Base-by-base conservation (phyloP, 2,797 vertebrate species). In the Eremophila alpestris region DNA sequence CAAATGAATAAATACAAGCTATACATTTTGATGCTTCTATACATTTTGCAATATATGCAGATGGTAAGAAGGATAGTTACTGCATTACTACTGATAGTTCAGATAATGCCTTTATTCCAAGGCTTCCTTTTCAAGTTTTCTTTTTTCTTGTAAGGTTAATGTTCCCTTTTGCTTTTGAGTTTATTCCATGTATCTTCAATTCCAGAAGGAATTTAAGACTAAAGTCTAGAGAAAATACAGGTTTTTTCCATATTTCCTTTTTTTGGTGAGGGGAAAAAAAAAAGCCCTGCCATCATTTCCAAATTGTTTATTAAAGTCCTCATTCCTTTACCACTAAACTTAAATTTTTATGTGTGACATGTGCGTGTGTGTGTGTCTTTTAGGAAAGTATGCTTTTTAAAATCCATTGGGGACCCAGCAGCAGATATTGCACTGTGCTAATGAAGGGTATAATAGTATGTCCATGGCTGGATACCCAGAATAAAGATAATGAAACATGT, bases 1-100 rank as follows among this genome's bases (percentile, higher is more conserved):
- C 20, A 67, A 65, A 92, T 80, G 78, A 91, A 89, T 92, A 85
- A 95, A 93, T 89, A 75, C 43, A 87, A 95, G 75, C 58, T 95
- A 9, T 80, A 34, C 41, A 59, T 85, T 54, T 38, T 81, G 54
- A 73, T 73, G 34, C 60, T 48, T 84, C 74, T 79, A 11, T 90
- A 60, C 30, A 43, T 84, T n/a, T 54, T 90, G 80, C 41, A 73
- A 49, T 83, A 77, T 34, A 20, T 84, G 81, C 11, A 9, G 56
- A 58, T 70, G 64, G 64, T 80, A 45, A 76, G 79, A 85, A 68
- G 73, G 87, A 65, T 83, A 65, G 82, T 82, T 86, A 65, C 11
- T 87, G 52, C 83, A 40, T 90, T 92, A 78, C 69, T 43, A 34
- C 32, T 69, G 89, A 87, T 94, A 80, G 73, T 78, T 92, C 68